Evolutionary conservation across 2,113 vertebrate genomes (phyloP), one percentile per base, ranked within the genome.

Genomic region (Prietella phreatophila): DNA sequence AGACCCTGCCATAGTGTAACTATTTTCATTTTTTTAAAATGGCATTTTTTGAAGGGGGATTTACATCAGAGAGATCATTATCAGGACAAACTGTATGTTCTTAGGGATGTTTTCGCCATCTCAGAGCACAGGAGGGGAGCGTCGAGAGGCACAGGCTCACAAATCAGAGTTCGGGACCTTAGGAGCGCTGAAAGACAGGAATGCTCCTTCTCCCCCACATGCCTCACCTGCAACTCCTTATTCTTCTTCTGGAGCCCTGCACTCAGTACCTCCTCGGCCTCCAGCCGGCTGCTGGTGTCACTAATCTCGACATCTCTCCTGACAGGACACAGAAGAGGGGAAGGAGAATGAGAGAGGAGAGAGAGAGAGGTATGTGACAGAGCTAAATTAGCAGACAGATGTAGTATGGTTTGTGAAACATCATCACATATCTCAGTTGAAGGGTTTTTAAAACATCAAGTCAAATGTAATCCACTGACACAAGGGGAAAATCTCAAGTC

Each of bases 281-380:
- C 94, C 25, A 96, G 91, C 75, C 90, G 94, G 88, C 88, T 93
- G 91, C 83, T 94, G 82, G 92, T 92, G 76, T 78, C 92, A 90
- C 55, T 95, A 86, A 96, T 93, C 92, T 96, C 96, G 87, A 93
- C 85, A 63, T 96, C 95, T 92, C 92, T 96, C 94, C 96, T 96
- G 92, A 87, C 33, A 88, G 83, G 81, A 90, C 58, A 87, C 82
- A 87, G 19, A 86, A 82, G 67, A 36, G 63, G 53, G 84, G 53
- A 65, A 22, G 17, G 55, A 83, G 42, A 83, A n/a, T 30, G 81
- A 81, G 71, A 76, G 75, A 13, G 82, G 61, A 27, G 47, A 58
- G 85, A 58, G 85, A 78, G 83, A 63, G 86, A 80, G 36, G 36
- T 86, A 83, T 47, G 47, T 86, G 84, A 82, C 85, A 75, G 82